phyloP scores from a whole-genome alignment of 2,888 invertebrate genomes.

The Melieria crassipennis region DNA sequence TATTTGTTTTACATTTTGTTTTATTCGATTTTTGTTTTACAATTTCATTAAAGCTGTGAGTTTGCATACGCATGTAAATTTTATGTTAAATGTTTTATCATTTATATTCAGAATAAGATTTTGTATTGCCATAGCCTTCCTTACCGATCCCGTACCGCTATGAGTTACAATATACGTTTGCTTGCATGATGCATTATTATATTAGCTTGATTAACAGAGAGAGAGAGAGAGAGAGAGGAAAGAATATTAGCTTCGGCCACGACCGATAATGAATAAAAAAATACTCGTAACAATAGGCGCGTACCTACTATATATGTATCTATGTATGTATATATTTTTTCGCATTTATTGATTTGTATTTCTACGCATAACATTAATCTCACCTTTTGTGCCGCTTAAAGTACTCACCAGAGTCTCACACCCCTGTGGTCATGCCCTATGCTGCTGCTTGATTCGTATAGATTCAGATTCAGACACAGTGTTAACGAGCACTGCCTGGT shows the following conservation, averaged over 20 bases:
- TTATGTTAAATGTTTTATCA: too few species aligned
- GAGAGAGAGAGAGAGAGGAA: not conserved
- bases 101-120: too few species aligned
- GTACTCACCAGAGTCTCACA: conserved; percentile 34
- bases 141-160: too few species aligned
- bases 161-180: too few species aligned
- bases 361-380: conserved; percentile 3
- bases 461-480: too few species aligned
- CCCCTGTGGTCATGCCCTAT: not conserved
- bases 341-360: conserved; percentile 24
- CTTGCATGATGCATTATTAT: too few species aligned
- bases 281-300: conserved; percentile 30
- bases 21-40: conserved; percentile 45
- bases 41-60: conserved; percentile 62
- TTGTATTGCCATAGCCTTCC: too few species aligned
- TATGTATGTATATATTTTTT: conserved; percentile 41
- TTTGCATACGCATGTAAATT: conserved; percentile 49
- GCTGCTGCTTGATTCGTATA: not conserved
- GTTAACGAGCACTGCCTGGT: too few species aligned
- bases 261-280: conserved; percentile 44
- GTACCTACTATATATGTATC: conserved; percentile 47
- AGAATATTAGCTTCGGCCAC: conserved; percentile 47
- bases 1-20: conserved; percentile 23
- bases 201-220: too few species aligned
- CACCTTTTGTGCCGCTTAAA: conserved; percentile 44